Evolutionary conservation across 2,797 vertebrate genomes (phyloP).

Genomic region (Stomatorhinus walkeri): DNA sequence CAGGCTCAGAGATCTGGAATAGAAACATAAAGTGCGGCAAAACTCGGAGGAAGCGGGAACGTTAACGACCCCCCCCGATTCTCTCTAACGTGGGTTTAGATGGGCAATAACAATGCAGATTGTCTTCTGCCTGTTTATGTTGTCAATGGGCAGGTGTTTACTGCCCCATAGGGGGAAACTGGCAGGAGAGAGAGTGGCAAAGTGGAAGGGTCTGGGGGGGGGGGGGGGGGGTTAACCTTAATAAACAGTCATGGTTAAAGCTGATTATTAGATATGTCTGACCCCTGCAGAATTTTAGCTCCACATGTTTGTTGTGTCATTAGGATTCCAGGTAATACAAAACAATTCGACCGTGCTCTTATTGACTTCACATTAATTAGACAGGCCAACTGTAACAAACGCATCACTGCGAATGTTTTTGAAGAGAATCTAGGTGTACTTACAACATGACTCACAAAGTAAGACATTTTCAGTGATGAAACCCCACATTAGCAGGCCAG

Average conservation of each 20-base stretch:
- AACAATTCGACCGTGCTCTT: neutral
- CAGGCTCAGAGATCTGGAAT: neutral
- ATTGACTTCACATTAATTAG: neutral
- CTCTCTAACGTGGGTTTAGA: neutral
- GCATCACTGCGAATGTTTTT: neutral
- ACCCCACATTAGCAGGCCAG: neutral
- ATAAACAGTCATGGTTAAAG: neutral
- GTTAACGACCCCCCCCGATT: neutral
- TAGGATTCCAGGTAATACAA: neutral
- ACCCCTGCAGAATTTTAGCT: neutral
- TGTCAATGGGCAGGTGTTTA: conserved; percentile 11
- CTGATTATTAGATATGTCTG: neutral
- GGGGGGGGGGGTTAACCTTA: neutral
- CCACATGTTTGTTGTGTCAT: neutral
- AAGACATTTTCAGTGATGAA: neutral
- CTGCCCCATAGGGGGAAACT: neutral
- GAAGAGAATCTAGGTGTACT: neutral
- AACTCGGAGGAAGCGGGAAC: neutral
- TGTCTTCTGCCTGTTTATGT: neutral
- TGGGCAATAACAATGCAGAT: neutral
- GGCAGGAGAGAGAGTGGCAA: neutral
- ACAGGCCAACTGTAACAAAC: neutral
- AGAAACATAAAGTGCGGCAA: neutral
- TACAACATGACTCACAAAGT: neutral
- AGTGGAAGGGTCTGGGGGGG: neutral